Percentiles rank a stretch among this genome's conserved stretches.
phyloP scores from a whole-genome alignment of 1,140 invertebrate genomes.

The Epicauta chinensis region DNA sequence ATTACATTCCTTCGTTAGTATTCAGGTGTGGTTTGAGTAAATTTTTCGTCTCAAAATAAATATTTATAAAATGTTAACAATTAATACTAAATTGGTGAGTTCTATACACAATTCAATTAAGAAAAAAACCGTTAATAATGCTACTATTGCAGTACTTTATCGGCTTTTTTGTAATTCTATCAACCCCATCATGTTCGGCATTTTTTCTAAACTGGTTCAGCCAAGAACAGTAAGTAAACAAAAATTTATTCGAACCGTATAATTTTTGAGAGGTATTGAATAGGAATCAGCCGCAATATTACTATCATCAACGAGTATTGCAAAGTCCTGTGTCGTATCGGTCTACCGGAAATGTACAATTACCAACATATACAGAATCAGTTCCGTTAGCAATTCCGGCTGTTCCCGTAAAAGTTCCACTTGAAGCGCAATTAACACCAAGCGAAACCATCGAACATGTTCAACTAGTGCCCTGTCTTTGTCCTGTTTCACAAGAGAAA shows the following conservation, averaged over 20 bases:
- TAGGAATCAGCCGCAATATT: constrained; percentile 3
- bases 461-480: constrained; percentile 49
- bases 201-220: constrained; percentile 10
- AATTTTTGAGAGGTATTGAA: neutral
- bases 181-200: neutral
- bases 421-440: constrained; percentile 9
- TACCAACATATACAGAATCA: neutral
- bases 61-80: neutral
- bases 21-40: constrained; percentile 3
- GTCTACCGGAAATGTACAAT: neutral
- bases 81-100: constrained; percentile 7
- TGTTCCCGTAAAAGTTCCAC: constrained; percentile 6
- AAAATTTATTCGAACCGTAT: no score
- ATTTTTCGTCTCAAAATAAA: neutral
- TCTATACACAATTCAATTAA: neutral
- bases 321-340: neutral
- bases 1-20: constrained; percentile 9
- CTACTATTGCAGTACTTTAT: neutral
- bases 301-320: constrained; percentile 5
- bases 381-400: constrained; percentile 2
- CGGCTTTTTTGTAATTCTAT: neutral
- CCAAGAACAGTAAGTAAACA: constrained; percentile 5
- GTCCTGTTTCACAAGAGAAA: constrained; percentile 42
- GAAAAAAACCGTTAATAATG: neutral
- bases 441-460: constrained; percentile 36